These are phyloP conservation scores for Capreolus pygargus DNA, from an alignment of 2,113 vertebrate genomes.

Conservation along the genomic window DNA sequence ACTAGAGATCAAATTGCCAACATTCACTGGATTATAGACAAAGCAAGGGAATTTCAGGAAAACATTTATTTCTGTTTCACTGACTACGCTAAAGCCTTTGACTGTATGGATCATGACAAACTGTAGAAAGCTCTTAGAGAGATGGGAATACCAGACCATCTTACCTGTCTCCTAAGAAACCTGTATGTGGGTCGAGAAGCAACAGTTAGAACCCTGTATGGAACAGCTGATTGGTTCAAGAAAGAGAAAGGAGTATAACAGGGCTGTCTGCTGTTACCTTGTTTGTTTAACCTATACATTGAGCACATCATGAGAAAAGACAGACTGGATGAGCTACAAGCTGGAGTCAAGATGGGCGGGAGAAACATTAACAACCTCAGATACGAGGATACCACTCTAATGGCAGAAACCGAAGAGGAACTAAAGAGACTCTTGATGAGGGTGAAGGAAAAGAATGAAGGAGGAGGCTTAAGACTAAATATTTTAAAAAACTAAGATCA, in stretches of 20 bases:
- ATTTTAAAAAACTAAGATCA: not conserved
- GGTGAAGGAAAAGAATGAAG: not conserved
- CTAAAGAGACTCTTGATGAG: not conserved
- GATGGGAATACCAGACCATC: not conserved
- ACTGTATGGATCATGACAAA: not conserved
- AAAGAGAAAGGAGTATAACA: not conserved
- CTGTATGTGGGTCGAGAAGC: not conserved
- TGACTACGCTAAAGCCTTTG: accelerated
- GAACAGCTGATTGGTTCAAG: not conserved
- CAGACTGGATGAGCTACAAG: not conserved
- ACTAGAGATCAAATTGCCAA: not conserved
- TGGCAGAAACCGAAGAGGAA: not conserved
- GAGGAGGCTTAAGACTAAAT: not conserved
- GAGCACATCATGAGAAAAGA: not conserved
- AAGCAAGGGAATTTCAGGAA: not conserved
- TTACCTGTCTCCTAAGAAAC: not conserved
- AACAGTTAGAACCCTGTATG: not conserved
- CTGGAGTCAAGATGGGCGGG: not conserved
- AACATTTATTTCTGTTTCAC: not conserved
- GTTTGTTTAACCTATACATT: not conserved
- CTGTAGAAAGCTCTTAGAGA: not conserved
- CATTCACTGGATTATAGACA: not conserved
- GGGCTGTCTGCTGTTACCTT: not conserved
- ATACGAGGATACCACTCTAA: not conserved
- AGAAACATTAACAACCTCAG: not conserved